phyloP scores from a whole-genome alignment of 2,888 invertebrate genomes.

The Platycheirus rosarum region DNA sequence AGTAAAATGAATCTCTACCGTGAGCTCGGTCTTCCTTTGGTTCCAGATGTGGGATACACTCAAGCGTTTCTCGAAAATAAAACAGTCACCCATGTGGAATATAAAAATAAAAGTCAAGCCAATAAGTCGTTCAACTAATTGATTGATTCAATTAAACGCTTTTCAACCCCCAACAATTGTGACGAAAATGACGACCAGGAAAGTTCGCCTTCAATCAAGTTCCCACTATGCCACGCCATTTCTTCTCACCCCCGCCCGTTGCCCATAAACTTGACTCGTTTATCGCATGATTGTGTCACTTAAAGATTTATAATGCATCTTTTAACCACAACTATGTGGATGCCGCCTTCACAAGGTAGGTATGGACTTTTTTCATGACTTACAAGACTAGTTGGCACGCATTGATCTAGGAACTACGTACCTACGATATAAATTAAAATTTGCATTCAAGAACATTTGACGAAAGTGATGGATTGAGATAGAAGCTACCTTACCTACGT shows the following conservation, averaged over 20 bases:
- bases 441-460: conserved; percentile 56
- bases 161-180: conserved; percentile 54
- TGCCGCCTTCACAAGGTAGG: conserved; percentile 12
- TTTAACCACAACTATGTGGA: conserved; percentile 8
- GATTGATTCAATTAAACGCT: conserved; percentile 73
- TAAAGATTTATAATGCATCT: conserved; percentile 64
- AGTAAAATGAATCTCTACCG: conserved; percentile 31
- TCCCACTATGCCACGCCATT: conserved; percentile 35
- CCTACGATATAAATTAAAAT: conserved; percentile 51
- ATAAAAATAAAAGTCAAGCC: conserved; percentile 46
- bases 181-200: background rate
- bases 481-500: conserved; percentile 10
- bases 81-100: conserved; percentile 11
- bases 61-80: conserved; percentile 32
- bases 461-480: conserved; percentile 52
- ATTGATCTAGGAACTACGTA: conserved; percentile 2
- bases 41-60: conserved; percentile 22
- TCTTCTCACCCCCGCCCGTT: background rate
- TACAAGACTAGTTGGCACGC: conserved; percentile 40
- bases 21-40: background rate
- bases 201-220: conserved; percentile 62
- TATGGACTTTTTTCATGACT: conserved; percentile 16
- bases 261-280: conserved; percentile 13
- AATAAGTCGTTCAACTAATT: conserved; percentile 70
- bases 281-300: conserved; percentile 59